Percentiles rank a stretch among this genome's conserved stretches.
Conservation (phyloP, 2,113 vertebrate genomes). For the Acrocephalus kingi region DNA sequence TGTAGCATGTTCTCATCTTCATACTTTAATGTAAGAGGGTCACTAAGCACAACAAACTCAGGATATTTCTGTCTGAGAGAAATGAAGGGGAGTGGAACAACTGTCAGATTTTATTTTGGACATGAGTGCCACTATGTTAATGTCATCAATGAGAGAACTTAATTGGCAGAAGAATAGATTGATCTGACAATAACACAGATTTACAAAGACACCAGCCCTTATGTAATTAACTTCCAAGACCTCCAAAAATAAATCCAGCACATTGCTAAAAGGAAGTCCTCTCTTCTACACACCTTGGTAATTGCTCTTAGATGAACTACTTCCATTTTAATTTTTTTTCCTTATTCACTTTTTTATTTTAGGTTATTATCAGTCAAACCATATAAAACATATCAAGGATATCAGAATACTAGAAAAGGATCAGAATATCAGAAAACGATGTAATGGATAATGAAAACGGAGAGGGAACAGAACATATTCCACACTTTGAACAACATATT, state of each 20-base stretch:
- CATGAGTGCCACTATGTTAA: neutral
- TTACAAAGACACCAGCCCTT: neutral
- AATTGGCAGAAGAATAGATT: neutral
- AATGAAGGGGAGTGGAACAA: neutral
- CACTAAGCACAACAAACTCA: neutral
- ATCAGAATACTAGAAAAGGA: neutral
- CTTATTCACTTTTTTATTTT: neutral
- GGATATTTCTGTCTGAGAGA: neutral
- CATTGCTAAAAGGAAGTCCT: neutral
- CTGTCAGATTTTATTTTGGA: neutral
- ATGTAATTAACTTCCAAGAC: neutral
- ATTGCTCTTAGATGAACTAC: neutral
- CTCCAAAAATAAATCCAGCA: neutral
- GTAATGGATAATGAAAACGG: neutral
- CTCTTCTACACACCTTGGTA: neutral
- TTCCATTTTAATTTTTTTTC: neutral
- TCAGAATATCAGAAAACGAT: neutral
- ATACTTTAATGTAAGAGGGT: accelerated
- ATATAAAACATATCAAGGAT: neutral
- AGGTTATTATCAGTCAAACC: neutral
- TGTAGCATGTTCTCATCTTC: accelerated
- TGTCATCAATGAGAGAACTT: neutral
- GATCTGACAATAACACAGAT: neutral
- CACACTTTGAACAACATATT: neutral
- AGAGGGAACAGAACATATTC: neutral